Evolutionary conservation across 1,140 invertebrate genomes (phyloP).

Genomic region (Caligus rogercresseyi): DNA sequence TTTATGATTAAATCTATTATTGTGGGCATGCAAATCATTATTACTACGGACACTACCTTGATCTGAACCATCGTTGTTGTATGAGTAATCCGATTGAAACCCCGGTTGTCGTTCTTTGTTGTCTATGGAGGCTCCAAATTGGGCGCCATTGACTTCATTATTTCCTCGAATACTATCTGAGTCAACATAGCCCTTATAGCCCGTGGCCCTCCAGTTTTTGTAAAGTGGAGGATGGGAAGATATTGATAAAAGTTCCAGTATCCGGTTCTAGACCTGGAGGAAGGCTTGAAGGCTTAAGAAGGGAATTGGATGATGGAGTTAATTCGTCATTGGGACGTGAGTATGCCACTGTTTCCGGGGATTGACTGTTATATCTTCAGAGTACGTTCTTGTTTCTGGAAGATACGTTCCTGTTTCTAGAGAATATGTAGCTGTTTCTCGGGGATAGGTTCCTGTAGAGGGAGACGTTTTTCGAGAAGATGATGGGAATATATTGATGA

Average conservation of each 20-base stretch:
- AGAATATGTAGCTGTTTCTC: no score
- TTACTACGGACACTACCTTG: no score
- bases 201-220: background rate
- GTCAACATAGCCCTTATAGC: background rate
- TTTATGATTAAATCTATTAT: background rate
- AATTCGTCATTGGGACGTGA: no score
- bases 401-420: no score
- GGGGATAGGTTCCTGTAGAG: no score
- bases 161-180: background rate
- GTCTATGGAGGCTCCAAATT: background rate
- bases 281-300: no score
- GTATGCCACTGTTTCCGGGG: no score
- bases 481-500: constrained; percentile 5
- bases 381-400: no score
- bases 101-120: background rate
- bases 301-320: no score
- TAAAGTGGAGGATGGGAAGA: background rate
- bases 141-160: background rate
- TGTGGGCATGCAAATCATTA: no score
- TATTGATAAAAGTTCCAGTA: background rate
- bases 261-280: background rate
- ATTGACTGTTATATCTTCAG: no score
- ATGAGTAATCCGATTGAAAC: background rate
- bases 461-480: no score
- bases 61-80: background rate